These are phyloP conservation scores for Leistus spinibarbis DNA, from an alignment of 2,888 invertebrate genomes.

Conservation along the genomic window DNA sequence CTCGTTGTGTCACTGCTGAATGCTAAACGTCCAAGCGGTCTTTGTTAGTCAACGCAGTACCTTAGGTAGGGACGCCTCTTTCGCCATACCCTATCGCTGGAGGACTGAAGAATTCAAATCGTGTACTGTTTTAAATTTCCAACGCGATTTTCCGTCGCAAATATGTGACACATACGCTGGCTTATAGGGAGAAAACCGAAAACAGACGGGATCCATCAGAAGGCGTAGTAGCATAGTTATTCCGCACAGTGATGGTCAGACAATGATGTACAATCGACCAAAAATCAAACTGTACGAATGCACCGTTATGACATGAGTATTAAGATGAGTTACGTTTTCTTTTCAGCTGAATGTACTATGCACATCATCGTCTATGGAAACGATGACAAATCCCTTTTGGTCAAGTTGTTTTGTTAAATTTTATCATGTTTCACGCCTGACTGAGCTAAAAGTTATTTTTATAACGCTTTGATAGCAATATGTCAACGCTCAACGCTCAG, in stretches of 20 bases:
- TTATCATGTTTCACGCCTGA: neutral
- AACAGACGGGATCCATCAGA: neutral
- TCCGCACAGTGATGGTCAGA: neutral
- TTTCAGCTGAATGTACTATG: neutral
- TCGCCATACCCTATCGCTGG: neutral
- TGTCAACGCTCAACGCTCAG: neutral
- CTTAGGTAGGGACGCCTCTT: neutral
- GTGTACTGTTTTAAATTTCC: constrained; percentile 14
- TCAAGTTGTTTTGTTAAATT: neutral
- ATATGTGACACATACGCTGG: constrained; percentile 2
- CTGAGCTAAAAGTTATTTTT: neutral
- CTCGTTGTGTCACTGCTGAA: constrained; percentile 13
- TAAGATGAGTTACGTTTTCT: neutral
- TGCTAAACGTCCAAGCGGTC: constrained; percentile 8
- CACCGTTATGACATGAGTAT: neutral
- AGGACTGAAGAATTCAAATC: constrained; percentile 7
- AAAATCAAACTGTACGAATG: neutral
- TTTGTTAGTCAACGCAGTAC: neutral
- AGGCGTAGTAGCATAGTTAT: neutral
- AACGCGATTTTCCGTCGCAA: neutral
- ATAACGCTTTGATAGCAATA: neutral
- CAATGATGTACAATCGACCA: neutral
- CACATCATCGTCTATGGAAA: neutral
- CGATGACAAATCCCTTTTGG: neutral
- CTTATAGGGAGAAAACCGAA: neutral